Evolutionary conservation across 2,888 invertebrate species (phyloP), one percentile per base, ranked within the genome.

Genomic region (Epicampocera succincta): DNA sequence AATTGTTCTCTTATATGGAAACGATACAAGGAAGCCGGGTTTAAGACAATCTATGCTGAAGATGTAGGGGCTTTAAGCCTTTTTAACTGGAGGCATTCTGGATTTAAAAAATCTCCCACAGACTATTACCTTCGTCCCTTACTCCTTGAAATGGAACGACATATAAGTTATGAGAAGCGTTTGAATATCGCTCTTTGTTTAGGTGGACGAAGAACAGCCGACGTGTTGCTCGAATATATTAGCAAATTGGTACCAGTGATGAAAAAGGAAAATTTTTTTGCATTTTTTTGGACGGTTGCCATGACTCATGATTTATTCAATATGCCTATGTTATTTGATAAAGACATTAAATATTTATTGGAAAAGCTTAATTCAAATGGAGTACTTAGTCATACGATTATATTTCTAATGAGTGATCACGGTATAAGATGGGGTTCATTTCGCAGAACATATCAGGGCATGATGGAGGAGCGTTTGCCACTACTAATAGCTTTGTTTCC

Each of bases 381-480:
- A 2, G 73, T 87, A 5, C 91, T 96, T 69, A 93, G 95, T 66
- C 92, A 93, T 29, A 96, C 96, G 0, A 92, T 94, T 52, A 86
- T 95, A 13, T 92, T 97, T 66, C 89, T 96, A 11, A 92, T 97
- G 92, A 97, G 97, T 89, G 98, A 98, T 88, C 98, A 98, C 87
- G 98, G 98, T 0, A 94, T 97, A 77, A 92, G 98, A 80, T 97
- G 96, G 94, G 98, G 97, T 2, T 93, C 92, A 8, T 96, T 97
- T 85, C 93, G 97, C 11, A 87, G 87, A 50, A 97, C 97, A 0
- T 96, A 95, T 90, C 96, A 97, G 90, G 96, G 96, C 1, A 93
- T 94, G 87, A 92, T 98, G 87, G 98, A 98, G 90, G 98, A 97
- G 88, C 93, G 97, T 56, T 92, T 97, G 73, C 98, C 98, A 0